Evolutionary conservation across 2,113 vertebrate species (phyloP), one percentile per base, ranked within the genome.

Genomic region (Leucosticte australis): DNA sequence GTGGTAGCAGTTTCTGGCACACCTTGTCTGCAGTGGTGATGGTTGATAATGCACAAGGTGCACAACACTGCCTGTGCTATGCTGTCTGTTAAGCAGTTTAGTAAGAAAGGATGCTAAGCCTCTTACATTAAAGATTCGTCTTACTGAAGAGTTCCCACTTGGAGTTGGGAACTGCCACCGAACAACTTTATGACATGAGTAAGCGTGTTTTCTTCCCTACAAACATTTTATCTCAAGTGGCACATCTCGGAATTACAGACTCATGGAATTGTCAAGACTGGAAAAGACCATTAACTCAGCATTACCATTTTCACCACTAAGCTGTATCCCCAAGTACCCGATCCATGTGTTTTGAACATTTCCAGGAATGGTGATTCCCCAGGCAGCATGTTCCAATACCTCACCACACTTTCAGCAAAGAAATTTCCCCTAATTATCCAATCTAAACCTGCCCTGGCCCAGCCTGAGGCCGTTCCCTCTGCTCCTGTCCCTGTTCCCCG

Each of bases 401-500:
- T 57, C 8, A 21, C 8, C 16, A 49, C 31, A 24, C 16, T 49
- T 26, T 11, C 52, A 57, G 31, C 1, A 2, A 57, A 50, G 3
- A 50, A 26, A 14, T 50, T 50, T 67, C 24, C 3, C 35, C 5
- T 30, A 13, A 37, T 28, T 24, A 30, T 24, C 10, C 24, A 24
- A 8, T 16, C 3, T 47, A 65, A 49, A 13, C 4, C 23, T 56
- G 13, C 6, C 17, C n/a, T 46, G 41, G 11, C 2, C 1, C 59
- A 47, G 13, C 31, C 26, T 2, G 12, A 30, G 15, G 11, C 39
- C 0, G 0, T 74, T 74, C 8, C 39, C 27, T 55, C 47, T 53
- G 7, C 10, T 73, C 47, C 27, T 62, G 22, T 46, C 49, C 22
- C 81, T 16, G 22, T 15, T 55, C 23, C 27, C 44, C 18, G 27